Conservation (phyloP, 2,797 vertebrate genomes). For the Glossophaga mutica region DNA sequence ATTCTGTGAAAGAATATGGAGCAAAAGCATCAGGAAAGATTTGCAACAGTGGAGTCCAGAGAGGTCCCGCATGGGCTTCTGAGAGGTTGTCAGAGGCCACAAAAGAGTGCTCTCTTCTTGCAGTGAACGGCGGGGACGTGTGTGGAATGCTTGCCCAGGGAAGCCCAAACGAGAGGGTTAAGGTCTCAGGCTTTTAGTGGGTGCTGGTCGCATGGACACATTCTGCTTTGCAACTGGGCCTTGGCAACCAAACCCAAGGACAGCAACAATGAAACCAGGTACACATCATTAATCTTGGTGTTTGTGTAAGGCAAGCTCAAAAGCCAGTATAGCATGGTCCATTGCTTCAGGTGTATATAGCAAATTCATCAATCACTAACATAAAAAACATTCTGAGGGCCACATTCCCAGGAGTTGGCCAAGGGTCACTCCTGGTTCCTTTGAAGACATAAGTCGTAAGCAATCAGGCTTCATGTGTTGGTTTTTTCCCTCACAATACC, state of each 20-base stretch:
- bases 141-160: not conserved
- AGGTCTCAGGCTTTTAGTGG: not conserved
- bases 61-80: not conserved
- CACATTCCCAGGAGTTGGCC: not conserved
- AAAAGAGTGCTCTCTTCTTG: not conserved
- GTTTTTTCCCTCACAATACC: not conserved
- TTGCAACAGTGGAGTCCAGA: not conserved
- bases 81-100: not conserved
- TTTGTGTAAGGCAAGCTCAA: constrained; percentile 9
- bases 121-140: not conserved
- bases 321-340: not conserved
- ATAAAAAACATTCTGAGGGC: not conserved
- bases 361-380: not conserved
- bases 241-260: not conserved
- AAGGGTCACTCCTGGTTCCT: not conserved
- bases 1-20: not conserved
- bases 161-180: not conserved
- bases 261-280: not conserved
- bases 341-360: not conserved
- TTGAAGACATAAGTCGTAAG: not conserved
- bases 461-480: not conserved
- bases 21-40: not conserved
- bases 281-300: not conserved
- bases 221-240: not conserved
- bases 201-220: not conserved